phyloP scores from a whole-genome alignment of 2,888 invertebrate species.

The Tipula helvola region DNA sequence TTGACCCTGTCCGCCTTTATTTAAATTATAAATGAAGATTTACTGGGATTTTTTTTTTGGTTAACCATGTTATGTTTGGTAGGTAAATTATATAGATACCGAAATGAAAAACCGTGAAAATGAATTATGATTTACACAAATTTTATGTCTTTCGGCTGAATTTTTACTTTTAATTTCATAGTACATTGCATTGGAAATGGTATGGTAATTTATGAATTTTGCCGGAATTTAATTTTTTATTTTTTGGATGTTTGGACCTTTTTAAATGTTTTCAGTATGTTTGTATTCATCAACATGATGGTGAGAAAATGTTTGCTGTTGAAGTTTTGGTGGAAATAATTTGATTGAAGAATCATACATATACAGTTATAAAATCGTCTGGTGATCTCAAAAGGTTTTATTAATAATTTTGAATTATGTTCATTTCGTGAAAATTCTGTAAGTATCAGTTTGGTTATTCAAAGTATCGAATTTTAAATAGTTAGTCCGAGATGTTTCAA shows the following conservation, averaged over 20 bases:
- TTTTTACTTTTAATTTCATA: not conserved
- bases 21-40: not conserved
- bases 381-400: too few species aligned
- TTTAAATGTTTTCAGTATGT: not conserved
- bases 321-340: too few species aligned
- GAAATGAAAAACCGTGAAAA: constrained; percentile 4
- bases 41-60: not conserved
- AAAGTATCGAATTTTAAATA: too few species aligned
- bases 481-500: too few species aligned
- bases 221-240: not conserved
- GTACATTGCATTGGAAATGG: not conserved
- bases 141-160: not conserved
- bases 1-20: not conserved
- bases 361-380: too few species aligned
- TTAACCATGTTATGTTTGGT: not conserved
- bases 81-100: not conserved
- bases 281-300: too few species aligned
- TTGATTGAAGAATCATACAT: too few species aligned
- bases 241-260: not conserved
- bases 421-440: too few species aligned
- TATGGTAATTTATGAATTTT: not conserved
- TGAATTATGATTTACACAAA: not conserved
- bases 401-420: too few species aligned
- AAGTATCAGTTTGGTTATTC: too few species aligned
- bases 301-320: too few species aligned